Base-by-base conservation (phyloP, 37 sponge, comb jelly and placozoan species). In the Aplysina aerophoba region DNA sequence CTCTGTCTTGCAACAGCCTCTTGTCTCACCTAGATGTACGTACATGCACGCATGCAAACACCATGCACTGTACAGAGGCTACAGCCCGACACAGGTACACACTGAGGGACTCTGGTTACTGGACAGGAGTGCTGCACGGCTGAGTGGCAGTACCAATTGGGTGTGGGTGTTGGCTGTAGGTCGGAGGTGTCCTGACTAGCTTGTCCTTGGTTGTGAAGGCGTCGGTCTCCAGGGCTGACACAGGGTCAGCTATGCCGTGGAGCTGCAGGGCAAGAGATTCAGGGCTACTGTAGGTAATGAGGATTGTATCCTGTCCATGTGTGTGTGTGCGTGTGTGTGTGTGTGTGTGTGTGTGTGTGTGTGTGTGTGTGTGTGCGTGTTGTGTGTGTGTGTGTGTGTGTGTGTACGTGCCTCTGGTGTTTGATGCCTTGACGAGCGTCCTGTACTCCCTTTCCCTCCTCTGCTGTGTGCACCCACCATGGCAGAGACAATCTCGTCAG, bases 141-240 rank as follows among this genome's bases (percentile, higher is more conserved):
- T 8, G 50, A 11, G 50, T 44, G 6, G 8, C 3, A 3, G 8
- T 44, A 44, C 50, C 50, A 8, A 44, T 44, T 3, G 50, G 50
- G 6, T 44, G 50, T 8, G 3, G 50, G 8, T 44, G 50, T 44
- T 44, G 50, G 50, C 50, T 44, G 50, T 3, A 5, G 19, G 20
- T 4, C 1, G 78, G 78, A 36, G 78, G 78, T 40, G 78, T 75
- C 16, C 78, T 38, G 24, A 53, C 78, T 6, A 75, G 78, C 37
- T 75, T 75, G 53, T 75, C 78, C 15, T 54, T 39, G 3, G 78
- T 75, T 21, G 54, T 50, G 54, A 75, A 75, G 21, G 78, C 78
- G n/a, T 25, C 78, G 3, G 64, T 11, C 4, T 62, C 25, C 22
- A 75, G 37, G 24, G 78, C 78, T 39, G 78, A 39, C 8, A 75